phyloP scores from a whole-genome alignment of 1,140 invertebrate species.

The Ladona fulva region DNA sequence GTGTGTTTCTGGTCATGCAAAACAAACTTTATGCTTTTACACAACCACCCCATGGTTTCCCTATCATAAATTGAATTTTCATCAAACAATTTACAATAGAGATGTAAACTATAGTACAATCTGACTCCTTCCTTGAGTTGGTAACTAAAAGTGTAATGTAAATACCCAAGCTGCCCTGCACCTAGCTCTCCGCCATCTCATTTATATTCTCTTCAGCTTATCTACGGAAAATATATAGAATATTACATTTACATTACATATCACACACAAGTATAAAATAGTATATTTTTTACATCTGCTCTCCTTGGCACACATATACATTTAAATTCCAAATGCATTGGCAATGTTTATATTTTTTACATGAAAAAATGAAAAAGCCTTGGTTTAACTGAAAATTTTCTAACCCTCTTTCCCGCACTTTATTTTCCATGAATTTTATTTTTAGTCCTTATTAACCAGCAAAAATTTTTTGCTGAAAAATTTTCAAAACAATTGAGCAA shows the following conservation, averaged over 20 bases:
- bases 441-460: background rate
- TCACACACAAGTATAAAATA: background rate
- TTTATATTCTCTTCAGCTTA: conserved; percentile 3
- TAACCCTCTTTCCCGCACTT: background rate
- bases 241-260: conserved; percentile 11
- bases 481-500: conserved; percentile 3
- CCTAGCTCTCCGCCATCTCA: background rate
- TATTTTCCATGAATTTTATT: background rate
- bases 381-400: conserved; percentile 9
- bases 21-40: background rate
- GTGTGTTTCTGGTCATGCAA: background rate
- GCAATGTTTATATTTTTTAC: background rate
- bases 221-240: conserved; percentile 10
- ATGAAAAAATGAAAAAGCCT: conserved; percentile 10
- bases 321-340: conserved; percentile 3
- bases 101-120: background rate
- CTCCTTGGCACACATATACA: background rate
- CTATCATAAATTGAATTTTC: background rate
- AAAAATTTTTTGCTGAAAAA: background rate
- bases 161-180: conserved; percentile 6
- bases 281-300: background rate
- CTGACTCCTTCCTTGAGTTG: background rate
- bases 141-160: conserved; percentile 10
- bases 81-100: background rate
- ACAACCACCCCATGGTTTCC: background rate